phyloP scores from a whole-genome alignment of 2,797 vertebrate genomes.

The Sebastes oblongus region DNA sequence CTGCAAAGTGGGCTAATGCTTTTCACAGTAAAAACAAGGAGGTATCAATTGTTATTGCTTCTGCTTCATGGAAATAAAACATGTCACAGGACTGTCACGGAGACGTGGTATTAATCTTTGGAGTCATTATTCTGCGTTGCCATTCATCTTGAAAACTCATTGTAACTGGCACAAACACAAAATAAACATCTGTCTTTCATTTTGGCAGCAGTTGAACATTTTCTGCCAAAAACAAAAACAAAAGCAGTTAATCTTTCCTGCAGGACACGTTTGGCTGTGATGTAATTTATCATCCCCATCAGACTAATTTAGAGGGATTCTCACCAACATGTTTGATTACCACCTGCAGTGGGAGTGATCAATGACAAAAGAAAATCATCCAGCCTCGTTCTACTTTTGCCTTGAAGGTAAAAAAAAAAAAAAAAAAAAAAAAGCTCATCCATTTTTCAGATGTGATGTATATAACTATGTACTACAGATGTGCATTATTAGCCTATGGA shows the following conservation, averaged over 20 bases:
- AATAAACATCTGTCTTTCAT: conserved; percentile 53
- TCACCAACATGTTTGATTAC: conserved; percentile 23
- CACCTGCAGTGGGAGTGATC: conserved; percentile 2
- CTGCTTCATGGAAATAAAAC: conserved; percentile 9
- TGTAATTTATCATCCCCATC: conserved; percentile 39
- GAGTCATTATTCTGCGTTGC: conserved; percentile 21
- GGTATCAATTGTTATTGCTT: neutral
- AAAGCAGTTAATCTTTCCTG: conserved; percentile 50
- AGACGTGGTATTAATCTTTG: conserved; percentile 23
- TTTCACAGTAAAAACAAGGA: neutral
- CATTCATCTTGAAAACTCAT: conserved; percentile 34
- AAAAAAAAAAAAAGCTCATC: neutral
- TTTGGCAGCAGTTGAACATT: conserved; percentile 39
- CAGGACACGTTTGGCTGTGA: conserved; percentile 40
- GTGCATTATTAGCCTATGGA: neutral
- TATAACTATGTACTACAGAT: neutral
- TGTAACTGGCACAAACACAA: conserved; percentile 41
- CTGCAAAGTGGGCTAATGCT: neutral
- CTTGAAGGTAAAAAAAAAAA: neutral
- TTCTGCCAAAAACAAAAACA: conserved; percentile 30
- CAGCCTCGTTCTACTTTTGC: neutral
- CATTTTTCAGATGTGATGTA: neutral
- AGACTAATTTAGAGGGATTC: conserved; percentile 30
- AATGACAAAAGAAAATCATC: neutral
- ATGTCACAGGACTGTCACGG: neutral